Percentiles rank a stretch among this genome's conserved stretches.
These are phyloP conservation scores for Adineta ricciae DNA, from an alignment of 2,888 invertebrate species.

Conservation along the genomic window DNA sequence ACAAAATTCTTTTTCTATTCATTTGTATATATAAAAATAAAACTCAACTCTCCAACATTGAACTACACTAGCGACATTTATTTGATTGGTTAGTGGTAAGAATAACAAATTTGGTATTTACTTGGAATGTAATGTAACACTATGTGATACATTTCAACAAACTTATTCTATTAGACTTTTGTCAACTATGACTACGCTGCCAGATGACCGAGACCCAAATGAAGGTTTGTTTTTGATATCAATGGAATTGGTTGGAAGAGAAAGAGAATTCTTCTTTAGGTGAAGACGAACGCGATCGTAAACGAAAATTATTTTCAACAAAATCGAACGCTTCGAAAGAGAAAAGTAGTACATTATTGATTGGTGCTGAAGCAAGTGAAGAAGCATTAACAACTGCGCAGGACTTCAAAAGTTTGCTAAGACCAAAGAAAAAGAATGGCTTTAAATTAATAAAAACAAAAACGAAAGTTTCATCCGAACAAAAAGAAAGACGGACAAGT, in stretches of 20 bases:
- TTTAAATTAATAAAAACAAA: slow-evolving; percentile 18
- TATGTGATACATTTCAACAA: neutral
- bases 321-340: neutral
- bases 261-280: neutral
- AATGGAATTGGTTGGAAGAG: neutral
- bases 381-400: neutral
- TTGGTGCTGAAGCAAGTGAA: neutral
- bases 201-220: neutral
- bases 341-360: neutral
- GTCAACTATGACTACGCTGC: neutral
- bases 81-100: neutral
- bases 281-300: slow-evolving; percentile 7
- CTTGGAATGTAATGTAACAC: neutral
- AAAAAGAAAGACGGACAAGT: slow-evolving; percentile 19
- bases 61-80: neutral
- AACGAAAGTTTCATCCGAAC: neutral
- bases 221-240: neutral
- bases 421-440: slow-evolving; percentile 1
- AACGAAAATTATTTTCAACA: slow-evolving; percentile 9
- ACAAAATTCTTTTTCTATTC: neutral
- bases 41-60: neutral
- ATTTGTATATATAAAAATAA: neutral
- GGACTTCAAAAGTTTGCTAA: neutral
- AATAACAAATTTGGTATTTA: neutral
- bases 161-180: neutral